A percentile compares a stretch with the other conserved stretches of the same genome.
Conservation (phyloP, 2,888 invertebrate genomes). For the Machimus atricapillus region DNA sequence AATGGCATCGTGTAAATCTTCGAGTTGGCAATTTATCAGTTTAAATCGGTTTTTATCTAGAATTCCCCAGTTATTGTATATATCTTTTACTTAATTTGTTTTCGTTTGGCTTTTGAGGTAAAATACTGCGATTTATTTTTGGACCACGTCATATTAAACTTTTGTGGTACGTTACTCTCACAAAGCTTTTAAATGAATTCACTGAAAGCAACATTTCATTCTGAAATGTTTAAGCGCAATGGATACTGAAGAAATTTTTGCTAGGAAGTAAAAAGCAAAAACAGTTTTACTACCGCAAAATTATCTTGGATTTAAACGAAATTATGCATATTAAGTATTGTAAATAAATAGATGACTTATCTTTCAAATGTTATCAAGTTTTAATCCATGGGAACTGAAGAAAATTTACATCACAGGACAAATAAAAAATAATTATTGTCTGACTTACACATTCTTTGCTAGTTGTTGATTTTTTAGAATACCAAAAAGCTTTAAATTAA, state of each 20-base stretch:
- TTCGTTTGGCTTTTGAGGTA: background rate
- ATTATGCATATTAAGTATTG: background rate
- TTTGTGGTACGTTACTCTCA: background rate
- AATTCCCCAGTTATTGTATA: background rate
- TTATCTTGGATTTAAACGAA: background rate
- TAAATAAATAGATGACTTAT: background rate
- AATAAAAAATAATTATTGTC: background rate
- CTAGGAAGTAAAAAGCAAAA: background rate
- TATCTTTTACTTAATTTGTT: background rate
- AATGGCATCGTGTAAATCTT: slow-evolving; percentile 2
- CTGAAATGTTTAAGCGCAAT: background rate
- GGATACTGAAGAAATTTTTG: background rate
- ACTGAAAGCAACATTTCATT: background rate
- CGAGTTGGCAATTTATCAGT: slow-evolving; percentile 16
- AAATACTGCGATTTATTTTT: background rate
- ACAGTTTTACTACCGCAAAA: background rate
- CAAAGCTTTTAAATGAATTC: background rate
- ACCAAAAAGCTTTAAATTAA: background rate
- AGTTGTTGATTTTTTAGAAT: background rate
- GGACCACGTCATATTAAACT: background rate
- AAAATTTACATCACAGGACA: background rate
- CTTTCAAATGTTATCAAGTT: background rate
- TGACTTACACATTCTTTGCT: background rate
- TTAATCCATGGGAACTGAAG: background rate
- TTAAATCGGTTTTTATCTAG: slow-evolving; percentile 2